A percentile compares a stretch with the other conserved stretches of the same genome.
Conservation (phyloP, 2,113 vertebrate species). For the Oncorhynchus tshawytscha region DNA sequence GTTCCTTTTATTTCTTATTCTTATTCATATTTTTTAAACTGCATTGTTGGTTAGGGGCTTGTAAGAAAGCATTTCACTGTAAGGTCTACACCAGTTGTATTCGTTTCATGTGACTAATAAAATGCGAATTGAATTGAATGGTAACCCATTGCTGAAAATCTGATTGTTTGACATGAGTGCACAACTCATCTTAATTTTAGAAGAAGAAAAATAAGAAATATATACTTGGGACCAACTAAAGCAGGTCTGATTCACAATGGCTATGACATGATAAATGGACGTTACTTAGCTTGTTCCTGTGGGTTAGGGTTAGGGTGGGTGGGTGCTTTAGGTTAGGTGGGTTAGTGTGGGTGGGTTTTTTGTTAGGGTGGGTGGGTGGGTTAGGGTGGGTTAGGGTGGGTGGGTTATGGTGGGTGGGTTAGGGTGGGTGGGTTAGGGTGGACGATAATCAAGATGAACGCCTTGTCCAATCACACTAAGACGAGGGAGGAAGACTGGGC, state of each 20-base stretch:
- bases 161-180: neutral
- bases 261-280: conserved; percentile 52
- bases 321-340: too few relatives aligned
- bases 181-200: neutral
- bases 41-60: too few relatives aligned
- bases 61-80: too few relatives aligned
- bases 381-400: too few relatives aligned
- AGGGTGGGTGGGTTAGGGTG: conserved; percentile 38
- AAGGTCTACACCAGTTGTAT: too few relatives aligned
- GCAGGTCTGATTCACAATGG: conserved; percentile 11
- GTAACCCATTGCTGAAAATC: neutral
- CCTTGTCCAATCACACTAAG: conserved; percentile 47
- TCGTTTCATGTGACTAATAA: too few relatives aligned
- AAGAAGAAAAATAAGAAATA: neutral
- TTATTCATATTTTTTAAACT: too few relatives aligned
- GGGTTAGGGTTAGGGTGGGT: conserved; percentile 52
- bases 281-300: conserved; percentile 35
- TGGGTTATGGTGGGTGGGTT: too few relatives aligned
- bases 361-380: too few relatives aligned
- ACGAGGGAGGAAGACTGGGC: conserved; percentile 14
- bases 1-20: too few relatives aligned
- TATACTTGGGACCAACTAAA: neutral
- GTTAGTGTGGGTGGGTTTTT: too few relatives aligned
- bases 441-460: conserved; percentile 64
- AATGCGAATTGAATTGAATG: too few relatives aligned